A percentile compares a stretch with the other conserved stretches of the same genome.
These are phyloP conservation scores for Drosophila erecta DNA, from an alignment of 1,140 invertebrate species.

Conservation along the genomic window DNA sequence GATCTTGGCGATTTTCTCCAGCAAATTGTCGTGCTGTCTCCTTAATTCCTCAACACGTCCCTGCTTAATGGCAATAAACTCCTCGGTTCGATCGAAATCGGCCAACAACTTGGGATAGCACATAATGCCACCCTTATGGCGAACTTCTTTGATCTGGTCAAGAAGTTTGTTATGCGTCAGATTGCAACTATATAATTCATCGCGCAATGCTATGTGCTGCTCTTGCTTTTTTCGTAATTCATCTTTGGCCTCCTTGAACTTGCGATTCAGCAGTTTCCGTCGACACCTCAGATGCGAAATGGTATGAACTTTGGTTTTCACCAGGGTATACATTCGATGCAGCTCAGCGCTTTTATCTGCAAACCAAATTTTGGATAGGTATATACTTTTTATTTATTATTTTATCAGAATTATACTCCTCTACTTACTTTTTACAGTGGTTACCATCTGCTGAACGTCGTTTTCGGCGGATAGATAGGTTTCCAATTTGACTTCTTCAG, in stretches of 20 bases:
- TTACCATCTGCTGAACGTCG: neutral
- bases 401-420: no score
- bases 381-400: neutral
- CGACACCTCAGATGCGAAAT: conserved; percentile 22
- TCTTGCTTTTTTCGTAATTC: neutral
- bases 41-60: neutral
- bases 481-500: neutral
- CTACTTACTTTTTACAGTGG: neutral
- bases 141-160: neutral
- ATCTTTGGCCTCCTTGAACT: neutral
- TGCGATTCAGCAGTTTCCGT: conserved; percentile 11
- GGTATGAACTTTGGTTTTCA: conserved; percentile 13
- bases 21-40: neutral
- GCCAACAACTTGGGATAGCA: conserved; percentile 14
- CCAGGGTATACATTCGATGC: neutral
- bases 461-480: conserved; percentile 2
- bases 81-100: conserved; percentile 13
- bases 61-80: neutral
- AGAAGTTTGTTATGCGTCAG: neutral
- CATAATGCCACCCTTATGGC: neutral
- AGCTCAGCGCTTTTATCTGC: conserved; percentile 2
- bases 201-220: neutral
- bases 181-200: neutral
- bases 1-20: neutral
- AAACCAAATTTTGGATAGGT: neutral